Evolutionary conservation across 2,797 vertebrate genomes (phyloP).

Genomic region (Peromyscus attwateri): DNA sequence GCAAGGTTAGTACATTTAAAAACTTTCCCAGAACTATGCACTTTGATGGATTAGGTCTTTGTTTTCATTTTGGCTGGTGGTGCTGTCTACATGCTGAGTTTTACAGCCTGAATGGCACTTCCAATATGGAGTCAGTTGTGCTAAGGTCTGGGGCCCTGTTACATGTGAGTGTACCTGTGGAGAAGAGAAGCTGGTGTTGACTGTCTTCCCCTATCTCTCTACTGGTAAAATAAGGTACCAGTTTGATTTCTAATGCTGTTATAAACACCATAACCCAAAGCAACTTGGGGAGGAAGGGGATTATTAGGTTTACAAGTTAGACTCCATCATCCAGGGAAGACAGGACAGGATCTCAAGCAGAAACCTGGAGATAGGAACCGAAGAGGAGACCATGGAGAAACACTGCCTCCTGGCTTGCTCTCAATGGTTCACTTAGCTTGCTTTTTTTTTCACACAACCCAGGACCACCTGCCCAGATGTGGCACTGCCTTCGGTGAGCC

Average conservation of each 20-base stretch:
- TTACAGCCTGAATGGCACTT: neutral
- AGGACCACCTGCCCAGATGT: neutral
- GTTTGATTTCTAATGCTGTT: neutral
- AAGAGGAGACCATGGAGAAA: neutral
- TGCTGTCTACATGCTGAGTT: neutral
- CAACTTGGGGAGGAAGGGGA: neutral
- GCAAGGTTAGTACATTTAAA: neutral
- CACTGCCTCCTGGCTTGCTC: too few relatives aligned
- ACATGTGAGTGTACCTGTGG: neutral
- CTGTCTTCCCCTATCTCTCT: neutral
- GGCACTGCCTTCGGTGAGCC: neutral
- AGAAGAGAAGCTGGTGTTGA: neutral
- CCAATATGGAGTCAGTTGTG: neutral
- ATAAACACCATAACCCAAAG: neutral
- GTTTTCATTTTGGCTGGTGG: neutral
- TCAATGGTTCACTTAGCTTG: neutral
- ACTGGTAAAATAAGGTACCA: neutral
- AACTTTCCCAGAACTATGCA: neutral
- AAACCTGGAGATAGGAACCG: neutral
- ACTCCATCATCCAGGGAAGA: neutral
- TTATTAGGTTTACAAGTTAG: neutral
- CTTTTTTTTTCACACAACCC: neutral
- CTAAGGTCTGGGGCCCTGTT: neutral
- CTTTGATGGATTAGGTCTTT: neutral
- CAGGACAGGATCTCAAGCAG: neutral